Evolutionary conservation across 2,888 invertebrate species (phyloP).

Genomic region (Amiota communis): DNA sequence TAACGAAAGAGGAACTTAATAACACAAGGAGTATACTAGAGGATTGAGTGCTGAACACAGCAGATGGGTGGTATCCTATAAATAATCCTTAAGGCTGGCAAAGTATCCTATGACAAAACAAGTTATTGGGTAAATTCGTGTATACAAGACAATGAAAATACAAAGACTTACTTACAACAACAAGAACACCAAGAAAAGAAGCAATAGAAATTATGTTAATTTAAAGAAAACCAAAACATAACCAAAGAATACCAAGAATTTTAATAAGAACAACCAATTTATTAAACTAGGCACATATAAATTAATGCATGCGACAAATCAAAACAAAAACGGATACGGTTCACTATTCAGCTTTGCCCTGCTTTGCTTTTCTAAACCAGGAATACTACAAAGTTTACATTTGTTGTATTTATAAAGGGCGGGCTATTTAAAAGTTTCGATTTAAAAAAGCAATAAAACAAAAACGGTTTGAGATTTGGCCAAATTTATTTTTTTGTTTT

Average conservation of each 20-base stretch:
- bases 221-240: conserved; percentile 20
- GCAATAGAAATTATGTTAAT: conserved; percentile 20
- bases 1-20: background rate
- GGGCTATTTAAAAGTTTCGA: too few relatives aligned
- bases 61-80: conserved; percentile 11
- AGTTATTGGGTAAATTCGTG: background rate
- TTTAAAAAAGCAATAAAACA: too few relatives aligned
- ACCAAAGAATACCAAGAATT: conserved; percentile 21
- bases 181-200: background rate
- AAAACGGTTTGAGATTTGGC: too few relatives aligned
- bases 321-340: conserved; percentile 19
- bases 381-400: too few relatives aligned
- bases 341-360: too few relatives aligned
- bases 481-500: too few relatives aligned
- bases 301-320: conserved; percentile 57
- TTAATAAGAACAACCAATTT: conserved; percentile 27
- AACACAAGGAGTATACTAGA: background rate
- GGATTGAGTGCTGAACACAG: background rate
- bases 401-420: too few relatives aligned
- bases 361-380: too few relatives aligned
- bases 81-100: conserved; percentile 20
- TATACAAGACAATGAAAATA: conserved; percentile 9
- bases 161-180: conserved; percentile 1
- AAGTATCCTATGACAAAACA: background rate
- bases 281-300: conserved; percentile 50